Percentiles rank a stretch among this genome's conserved stretches.
These are phyloP conservation scores for Leuctra nigra DNA, from an alignment of 2,888 invertebrate species.

Conservation along the genomic window DNA sequence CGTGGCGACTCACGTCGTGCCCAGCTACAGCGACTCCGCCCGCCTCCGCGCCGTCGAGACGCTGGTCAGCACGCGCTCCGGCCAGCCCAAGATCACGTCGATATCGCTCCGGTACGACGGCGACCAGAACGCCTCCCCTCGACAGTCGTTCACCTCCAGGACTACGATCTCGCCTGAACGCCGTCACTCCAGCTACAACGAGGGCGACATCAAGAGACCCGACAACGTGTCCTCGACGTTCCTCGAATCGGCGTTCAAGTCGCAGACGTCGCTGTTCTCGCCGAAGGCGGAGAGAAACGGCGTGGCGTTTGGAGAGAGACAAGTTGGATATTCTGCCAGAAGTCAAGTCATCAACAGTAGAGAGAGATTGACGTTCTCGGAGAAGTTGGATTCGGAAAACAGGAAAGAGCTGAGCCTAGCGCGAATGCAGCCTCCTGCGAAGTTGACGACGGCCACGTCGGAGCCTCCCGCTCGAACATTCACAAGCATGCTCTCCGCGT, in stretches of 20 bases:
- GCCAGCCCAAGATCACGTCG: constrained; percentile 30
- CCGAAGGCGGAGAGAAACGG: neutral
- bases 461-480: neutral
- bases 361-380: neutral
- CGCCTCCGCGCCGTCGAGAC: constrained; percentile 24
- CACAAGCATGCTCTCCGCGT: neutral
- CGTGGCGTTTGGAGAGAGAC: neutral
- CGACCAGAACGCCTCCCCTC: constrained; percentile 3
- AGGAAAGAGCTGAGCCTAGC: neutral
- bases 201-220: neutral
- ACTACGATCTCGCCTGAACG: constrained; percentile 11
- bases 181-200: neutral
- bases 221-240: neutral
- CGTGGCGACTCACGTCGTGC: constrained; percentile 20
- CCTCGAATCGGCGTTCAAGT: neutral
- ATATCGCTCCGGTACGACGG: constrained; percentile 30
- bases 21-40: constrained; percentile 20
- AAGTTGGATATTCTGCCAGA: neutral
- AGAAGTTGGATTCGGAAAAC: neutral
- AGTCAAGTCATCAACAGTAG: neutral
- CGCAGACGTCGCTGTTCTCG: neutral
- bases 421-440: neutral
- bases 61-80: constrained; percentile 25
- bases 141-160: neutral
- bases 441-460: neutral